Evolutionary conservation across 2,888 invertebrate species (phyloP).

Genomic region (Argyresthia goedartella): DNA sequence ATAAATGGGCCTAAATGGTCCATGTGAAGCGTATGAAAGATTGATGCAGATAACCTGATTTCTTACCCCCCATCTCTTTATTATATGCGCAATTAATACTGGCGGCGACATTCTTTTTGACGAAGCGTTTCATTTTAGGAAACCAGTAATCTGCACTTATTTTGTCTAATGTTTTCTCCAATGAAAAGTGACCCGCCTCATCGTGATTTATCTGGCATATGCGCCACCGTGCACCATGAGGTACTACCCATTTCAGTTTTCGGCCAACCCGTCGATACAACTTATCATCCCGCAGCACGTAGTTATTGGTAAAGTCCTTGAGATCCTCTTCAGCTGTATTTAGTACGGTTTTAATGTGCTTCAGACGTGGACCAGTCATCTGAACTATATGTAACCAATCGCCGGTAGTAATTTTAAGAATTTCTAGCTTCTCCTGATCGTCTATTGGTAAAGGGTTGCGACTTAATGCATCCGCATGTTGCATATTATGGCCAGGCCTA

Average conservation of each 20-base stretch:
- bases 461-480: conserved; percentile 3
- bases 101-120: conserved; percentile 12
- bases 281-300: conserved; percentile 6
- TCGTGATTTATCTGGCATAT: conserved; percentile 11
- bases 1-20: too few species aligned
- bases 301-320: conserved; percentile 9
- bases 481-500: not conserved
- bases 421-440: not conserved
- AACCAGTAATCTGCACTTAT: conserved; percentile 11
- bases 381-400: conserved; percentile 10
- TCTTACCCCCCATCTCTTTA: conserved; percentile 7
- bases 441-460: not conserved
- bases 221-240: conserved; percentile 11
- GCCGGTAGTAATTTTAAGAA: not conserved
- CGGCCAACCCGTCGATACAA: conserved; percentile 8
- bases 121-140: conserved; percentile 12
- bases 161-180: conserved; percentile 11
- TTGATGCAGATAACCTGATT: conserved; percentile 9
- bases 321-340: not conserved
- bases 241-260: conserved; percentile 10
- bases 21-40: conserved; percentile 8
- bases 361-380: conserved; percentile 2
- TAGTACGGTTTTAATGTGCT: conserved; percentile 5
- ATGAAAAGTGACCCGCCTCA: conserved; percentile 12
- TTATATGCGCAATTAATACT: conserved; percentile 12